Percentiles rank a stretch among this genome's conserved stretches.
Conservation (phyloP, 2,888 invertebrate genomes). For the Toxonevra muliebris region DNA sequence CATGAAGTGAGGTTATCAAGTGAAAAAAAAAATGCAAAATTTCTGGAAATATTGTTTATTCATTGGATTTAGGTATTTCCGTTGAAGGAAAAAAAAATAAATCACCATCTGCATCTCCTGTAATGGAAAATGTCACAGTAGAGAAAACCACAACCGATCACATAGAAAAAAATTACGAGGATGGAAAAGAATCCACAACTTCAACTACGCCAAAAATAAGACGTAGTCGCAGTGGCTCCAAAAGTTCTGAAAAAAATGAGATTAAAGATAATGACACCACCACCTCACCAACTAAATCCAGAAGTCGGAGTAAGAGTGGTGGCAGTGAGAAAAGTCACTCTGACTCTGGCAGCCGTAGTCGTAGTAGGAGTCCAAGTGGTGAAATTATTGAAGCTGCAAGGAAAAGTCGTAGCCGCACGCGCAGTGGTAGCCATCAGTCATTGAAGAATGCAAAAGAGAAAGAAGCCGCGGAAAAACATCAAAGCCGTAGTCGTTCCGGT, state of each 20-base stretch:
- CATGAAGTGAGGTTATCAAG: slow-evolving; percentile 18
- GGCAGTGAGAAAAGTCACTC: neutral
- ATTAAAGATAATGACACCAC: no score
- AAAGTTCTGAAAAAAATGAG: no score
- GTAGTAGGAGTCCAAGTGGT: neutral
- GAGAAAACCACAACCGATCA: neutral
- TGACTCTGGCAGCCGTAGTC: neutral
- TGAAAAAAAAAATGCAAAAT: neutral
- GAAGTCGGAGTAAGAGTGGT: no score
- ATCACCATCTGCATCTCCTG: neutral
- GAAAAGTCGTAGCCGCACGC: slow-evolving; percentile 43
- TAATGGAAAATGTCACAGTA: neutral
- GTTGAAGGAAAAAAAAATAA: neutral
- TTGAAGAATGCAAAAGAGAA: slow-evolving; percentile 31
- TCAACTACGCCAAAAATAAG: no score
- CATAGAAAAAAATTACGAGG: neutral
- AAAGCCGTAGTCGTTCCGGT: slow-evolving; percentile 54
- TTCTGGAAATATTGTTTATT: neutral
- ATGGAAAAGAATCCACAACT: neutral
- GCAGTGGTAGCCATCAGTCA: slow-evolving; percentile 33
- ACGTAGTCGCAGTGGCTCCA: no score
- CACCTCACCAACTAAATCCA: no score
- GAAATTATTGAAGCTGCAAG: slow-evolving; percentile 11
- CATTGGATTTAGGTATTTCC: neutral
- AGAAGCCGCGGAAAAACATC: slow-evolving; percentile 47